Evolutionary conservation across 2,888 invertebrate genomes (phyloP), one percentile per base, ranked within the genome.

Genomic region (Coenonympha glycerion): DNA sequence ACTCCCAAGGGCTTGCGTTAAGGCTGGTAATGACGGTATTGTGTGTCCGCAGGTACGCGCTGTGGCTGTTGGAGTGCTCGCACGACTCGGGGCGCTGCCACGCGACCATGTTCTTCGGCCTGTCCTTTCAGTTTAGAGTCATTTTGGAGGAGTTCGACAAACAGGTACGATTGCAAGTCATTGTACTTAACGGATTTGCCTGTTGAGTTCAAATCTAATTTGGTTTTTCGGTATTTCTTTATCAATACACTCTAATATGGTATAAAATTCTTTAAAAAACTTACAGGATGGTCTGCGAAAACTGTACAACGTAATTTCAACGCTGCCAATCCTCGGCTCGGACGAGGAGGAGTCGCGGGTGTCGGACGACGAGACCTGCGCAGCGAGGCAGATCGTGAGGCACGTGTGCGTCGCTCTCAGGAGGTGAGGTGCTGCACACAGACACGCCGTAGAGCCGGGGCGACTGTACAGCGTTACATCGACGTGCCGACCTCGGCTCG

Each of bases 81-180:
- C 96, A 98, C 77, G 97, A 98, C 85, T 98, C 98, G 0, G 98
- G 98, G n/a, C 90, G 97, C 53, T 97, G 98, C 69, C 97, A 99
- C 80, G 97, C 98, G 2, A 96, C 97, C 19, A 97, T 98, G 97
- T 99, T 99, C 85, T 98, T 99, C 76, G 95, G 96, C 0, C 90
- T 97, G 41, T 95, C 96, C 5, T 98, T 98, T 79, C 94, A 96
- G 62, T 99, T 98, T 78, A 91, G 95, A 63, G 92, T 96, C 1
- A 96, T 99, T 66, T 85, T 99, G 6, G 96, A 97, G 63, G 93
- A 97, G 73, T 99, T 99, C 71, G 99, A 99, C 78, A 89, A 90
- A 28, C 91, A 91, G 80, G 87, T 83, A 0, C 53, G 63, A 50
- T 26, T n/a, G n/a, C n/a, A n/a, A n/a, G n/a, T n/a, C n/a, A n/a